Evolutionary conservation across 1,140 invertebrate species (phyloP).

Genomic region (Muscidifurax raptorellus): DNA sequence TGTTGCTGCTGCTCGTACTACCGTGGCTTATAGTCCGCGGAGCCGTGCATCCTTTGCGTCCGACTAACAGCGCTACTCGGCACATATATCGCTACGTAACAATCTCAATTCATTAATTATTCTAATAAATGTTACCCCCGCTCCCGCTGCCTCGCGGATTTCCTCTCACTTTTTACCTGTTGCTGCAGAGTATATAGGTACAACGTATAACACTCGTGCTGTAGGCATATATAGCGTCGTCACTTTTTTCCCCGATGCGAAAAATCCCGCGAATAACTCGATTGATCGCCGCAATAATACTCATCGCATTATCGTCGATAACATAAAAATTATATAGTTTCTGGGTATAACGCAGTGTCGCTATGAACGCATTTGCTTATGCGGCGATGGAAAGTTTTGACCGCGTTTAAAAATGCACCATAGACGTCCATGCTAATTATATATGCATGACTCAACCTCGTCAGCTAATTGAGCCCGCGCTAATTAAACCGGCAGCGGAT

Average conservation of each 20-base stretch:
- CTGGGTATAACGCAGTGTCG: not conserved
- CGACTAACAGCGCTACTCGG: conserved; percentile 33
- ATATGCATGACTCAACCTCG: conserved; percentile 49
- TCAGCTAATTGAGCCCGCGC: conserved; percentile 51
- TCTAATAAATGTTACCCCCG: conserved; percentile 49
- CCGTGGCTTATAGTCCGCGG: conserved; percentile 32
- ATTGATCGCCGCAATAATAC: too few relatives aligned
- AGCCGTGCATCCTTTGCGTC: conserved; percentile 53
- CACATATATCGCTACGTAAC: conserved; percentile 42
- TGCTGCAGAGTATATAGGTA: too few relatives aligned
- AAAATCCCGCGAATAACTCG: not conserved
- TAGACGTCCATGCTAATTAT: conserved; percentile 47
- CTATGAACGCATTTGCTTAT: not conserved
- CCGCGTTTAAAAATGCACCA: conserved; percentile 24
- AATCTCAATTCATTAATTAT: conserved; percentile 55
- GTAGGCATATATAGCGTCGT: too few relatives aligned
- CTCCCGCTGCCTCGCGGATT: not conserved
- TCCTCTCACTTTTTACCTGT: not conserved
- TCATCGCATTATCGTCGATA: too few relatives aligned
- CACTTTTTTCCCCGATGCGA: not conserved
- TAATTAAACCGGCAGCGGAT: conserved; percentile 44
- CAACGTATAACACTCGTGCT: too few relatives aligned
- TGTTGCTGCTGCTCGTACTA: not conserved
- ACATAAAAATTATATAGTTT: too few relatives aligned
- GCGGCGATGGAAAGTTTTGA: conserved; percentile 20